Base-by-base conservation (phyloP, 2,888 invertebrate genomes). In the Aplocera efformata region DNA sequence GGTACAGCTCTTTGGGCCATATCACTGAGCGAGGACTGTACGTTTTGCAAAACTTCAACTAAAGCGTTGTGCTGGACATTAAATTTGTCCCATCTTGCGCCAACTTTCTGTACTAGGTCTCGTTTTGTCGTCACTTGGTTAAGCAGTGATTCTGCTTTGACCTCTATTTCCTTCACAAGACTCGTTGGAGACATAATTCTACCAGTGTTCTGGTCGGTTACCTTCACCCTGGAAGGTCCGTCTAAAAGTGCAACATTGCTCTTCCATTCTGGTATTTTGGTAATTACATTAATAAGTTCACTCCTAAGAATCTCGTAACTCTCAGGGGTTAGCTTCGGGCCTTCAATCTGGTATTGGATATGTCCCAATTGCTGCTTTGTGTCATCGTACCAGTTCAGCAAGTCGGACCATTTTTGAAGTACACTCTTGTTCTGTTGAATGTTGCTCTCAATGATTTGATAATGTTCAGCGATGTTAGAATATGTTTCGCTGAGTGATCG, bases 381-480 rank as follows among this genome's bases (percentile, higher is more conserved):
- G 52, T 96, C 95, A 35, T 93, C 92, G 56, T 94, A 92, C 94
- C 95, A 96, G 57, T 92, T 93, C 6, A 95, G 76, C 13, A 97
- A 89, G 59, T 96, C 95, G 0, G 92, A 91, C 96, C 97, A 96
- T 63, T 94, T 94, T 65, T 95, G 94, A 13, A 96, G 72, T 2
- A 92, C 90, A 0, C 86, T 88, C 68, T 94, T 94, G 73, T 94
- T 95, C 56, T 92, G 91, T 57, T 92, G 90, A 53, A 96, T 89
- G 54, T 92, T 92, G 24, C 91, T 91, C 64, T 94, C 94, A 23
- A 96, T 88, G 6, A 91, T 90, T 76, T 95, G 94, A 63, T 95
- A 97, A 60, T 93, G 92, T 28, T 92, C 90, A 8, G 94, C 93
- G 33, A 97, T 84, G 10, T 91, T 90, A 0, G 93, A 92, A 64